Conservation (phyloP, 2,888 invertebrate species). For the Tenthredo livida region DNA sequence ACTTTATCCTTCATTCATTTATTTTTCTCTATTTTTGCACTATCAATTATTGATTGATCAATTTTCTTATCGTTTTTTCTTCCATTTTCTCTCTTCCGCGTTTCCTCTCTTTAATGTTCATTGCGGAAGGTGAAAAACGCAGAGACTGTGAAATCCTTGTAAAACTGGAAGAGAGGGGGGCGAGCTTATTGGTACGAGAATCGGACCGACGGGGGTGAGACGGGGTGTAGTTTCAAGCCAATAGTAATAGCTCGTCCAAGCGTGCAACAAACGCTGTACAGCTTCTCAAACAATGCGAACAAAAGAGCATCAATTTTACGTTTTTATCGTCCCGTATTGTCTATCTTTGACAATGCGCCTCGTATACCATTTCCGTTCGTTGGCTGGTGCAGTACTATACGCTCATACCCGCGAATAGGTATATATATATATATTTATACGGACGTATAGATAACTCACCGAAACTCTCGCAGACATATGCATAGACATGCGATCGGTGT, state of each 20-base stretch:
- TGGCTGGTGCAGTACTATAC: neutral
- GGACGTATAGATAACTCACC: neutral
- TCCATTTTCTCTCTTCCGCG: too few relatives aligned
- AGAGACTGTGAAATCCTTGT: conserved; percentile 27
- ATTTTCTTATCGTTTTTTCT: neutral
- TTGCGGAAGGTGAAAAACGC: conserved; percentile 42
- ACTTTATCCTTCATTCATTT: neutral
- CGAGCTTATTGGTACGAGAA: conserved; percentile 54
- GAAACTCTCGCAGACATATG: neutral
- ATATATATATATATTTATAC: neutral
- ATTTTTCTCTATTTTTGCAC: too few relatives aligned
- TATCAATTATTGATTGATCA: neutral
- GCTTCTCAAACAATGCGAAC: conserved; percentile 75
- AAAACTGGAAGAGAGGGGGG: conserved; percentile 21
- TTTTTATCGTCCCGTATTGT: conserved; percentile 76
- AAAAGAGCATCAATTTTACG: conserved; percentile 77
- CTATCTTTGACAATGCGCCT: conserved; percentile 74
- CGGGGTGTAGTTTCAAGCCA: conserved; percentile 69
- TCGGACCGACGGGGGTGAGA: conserved; percentile 53
- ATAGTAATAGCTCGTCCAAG: conserved; percentile 72
- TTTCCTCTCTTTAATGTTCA: neutral
- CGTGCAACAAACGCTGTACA: conserved; percentile 75
- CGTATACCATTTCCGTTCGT: conserved; percentile 51
- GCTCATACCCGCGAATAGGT: neutral
- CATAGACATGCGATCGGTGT: neutral